Evolutionary conservation across 1,140 invertebrate genomes (phyloP).

Genomic region (Hermatobates lingyangjiaoensis): DNA sequence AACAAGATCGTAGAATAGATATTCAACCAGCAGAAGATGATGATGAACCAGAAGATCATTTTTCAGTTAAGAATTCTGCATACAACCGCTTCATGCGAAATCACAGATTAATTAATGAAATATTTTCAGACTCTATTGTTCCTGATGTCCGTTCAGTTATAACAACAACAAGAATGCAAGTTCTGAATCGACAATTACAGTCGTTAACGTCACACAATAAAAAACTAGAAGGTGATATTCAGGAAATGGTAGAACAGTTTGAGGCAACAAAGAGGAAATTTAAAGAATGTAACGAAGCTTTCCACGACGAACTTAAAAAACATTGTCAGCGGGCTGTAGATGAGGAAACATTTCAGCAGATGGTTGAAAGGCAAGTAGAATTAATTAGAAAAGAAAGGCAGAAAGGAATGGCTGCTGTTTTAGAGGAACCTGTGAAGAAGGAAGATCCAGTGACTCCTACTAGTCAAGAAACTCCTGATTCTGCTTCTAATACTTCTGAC

Average conservation of each 20-base stretch:
- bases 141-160: constrained; percentile 88
- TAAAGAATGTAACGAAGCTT: constrained; percentile 81
- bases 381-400: constrained; percentile 46
- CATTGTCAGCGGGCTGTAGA: constrained; percentile 82
- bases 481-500: not conserved
- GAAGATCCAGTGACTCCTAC: not conserved
- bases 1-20: constrained; percentile 68
- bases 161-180: constrained; percentile 72
- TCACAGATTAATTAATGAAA: constrained; percentile 89
- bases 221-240: constrained; percentile 87
- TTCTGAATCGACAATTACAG: constrained; percentile 82
- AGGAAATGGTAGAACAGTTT: constrained; percentile 94
- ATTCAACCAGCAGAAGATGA: constrained; percentile 94
- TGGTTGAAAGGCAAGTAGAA: constrained; percentile 74
- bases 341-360: constrained; percentile 71
- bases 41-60: constrained; percentile 85
- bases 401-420: too few species aligned
- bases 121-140: constrained; percentile 86
- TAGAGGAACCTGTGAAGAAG: not conserved
- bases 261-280: constrained; percentile 90
- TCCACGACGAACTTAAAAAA: constrained; percentile 85
- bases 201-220: constrained; percentile 93
- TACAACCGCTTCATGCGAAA: constrained; percentile 82
- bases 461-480: not conserved
- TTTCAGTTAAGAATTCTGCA: constrained; percentile 86